phyloP scores from a whole-genome alignment of 1,140 invertebrate species.

The Brachionus asplanchnoidis region DNA sequence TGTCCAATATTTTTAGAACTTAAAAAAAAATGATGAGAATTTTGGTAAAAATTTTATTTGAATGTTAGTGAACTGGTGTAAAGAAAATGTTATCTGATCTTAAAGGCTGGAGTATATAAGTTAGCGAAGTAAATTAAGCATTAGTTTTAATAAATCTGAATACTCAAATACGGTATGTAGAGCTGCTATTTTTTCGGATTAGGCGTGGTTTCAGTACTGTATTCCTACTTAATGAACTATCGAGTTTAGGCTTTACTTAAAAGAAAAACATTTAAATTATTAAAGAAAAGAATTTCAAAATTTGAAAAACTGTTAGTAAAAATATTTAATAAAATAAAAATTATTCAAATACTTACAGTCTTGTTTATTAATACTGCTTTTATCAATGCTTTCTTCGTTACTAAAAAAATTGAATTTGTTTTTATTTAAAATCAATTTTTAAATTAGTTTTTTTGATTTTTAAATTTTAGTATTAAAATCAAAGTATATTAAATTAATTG shows the following conservation, averaged over 20 bases:
- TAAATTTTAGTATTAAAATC: too few relatives aligned
- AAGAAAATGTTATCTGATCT: not conserved
- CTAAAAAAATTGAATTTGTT: not conserved
- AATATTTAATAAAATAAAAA: not conserved
- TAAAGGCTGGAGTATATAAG: not conserved
- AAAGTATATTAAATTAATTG: too few relatives aligned
- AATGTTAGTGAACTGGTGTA: not conserved
- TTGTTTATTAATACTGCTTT: slow-evolving; percentile 36
- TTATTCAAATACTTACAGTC: slow-evolving; percentile 18
- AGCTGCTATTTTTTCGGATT: not conserved
- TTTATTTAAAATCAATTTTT: not conserved
- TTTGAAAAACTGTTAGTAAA: not conserved
- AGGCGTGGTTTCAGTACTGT: not conserved
- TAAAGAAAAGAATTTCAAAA: not conserved
- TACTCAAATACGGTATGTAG: slow-evolving; percentile 30
- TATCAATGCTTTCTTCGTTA: not conserved
- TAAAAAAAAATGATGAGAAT: not conserved
- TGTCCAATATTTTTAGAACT: slow-evolving; percentile 32
- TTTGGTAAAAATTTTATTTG: not conserved
- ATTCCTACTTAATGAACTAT: not conserved
- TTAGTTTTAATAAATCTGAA: slow-evolving; percentile 25
- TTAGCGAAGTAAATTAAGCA: slow-evolving; percentile 36
- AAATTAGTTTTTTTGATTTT: not conserved
- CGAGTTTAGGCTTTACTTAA: not conserved
- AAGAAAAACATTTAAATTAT: not conserved